A percentile compares a stretch with the other conserved stretches of the same genome.
These are phyloP conservation scores for Oconnorella tubifera DNA, from an alignment of 2,888 invertebrate genomes.

Conservation along the genomic window DNA sequence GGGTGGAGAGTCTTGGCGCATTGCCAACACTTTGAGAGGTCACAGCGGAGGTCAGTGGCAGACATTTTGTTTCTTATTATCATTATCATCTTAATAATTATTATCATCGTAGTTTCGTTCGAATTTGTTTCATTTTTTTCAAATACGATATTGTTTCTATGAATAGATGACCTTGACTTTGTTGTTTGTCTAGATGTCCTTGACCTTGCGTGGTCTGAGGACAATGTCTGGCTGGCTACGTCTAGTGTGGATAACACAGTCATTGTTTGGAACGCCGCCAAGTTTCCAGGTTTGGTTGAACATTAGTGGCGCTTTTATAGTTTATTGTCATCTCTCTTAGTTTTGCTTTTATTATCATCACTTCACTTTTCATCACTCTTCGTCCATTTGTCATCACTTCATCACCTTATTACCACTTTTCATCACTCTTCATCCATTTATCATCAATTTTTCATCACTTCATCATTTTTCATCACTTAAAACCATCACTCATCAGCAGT, in stretches of 20 bases:
- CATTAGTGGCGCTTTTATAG: no score
- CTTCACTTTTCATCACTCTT: neutral
- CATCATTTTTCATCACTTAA: neutral
- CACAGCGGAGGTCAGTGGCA: slow-evolving; percentile 67
- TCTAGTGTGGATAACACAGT: slow-evolving; percentile 95
- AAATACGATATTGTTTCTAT: no score
- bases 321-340: neutral
- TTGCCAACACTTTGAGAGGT: slow-evolving; percentile 78
- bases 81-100: slow-evolving; percentile 1
- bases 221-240: slow-evolving; percentile 89
- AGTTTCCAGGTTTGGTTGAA: slow-evolving; percentile 67
- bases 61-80: slow-evolving; percentile 4
- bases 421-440: neutral
- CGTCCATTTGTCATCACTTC: neutral
- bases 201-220: slow-evolving; percentile 92
- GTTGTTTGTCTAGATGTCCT: slow-evolving; percentile 72
- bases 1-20: slow-evolving; percentile 94
- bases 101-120: neutral
- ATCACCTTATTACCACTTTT: neutral
- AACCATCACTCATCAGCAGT: neutral
- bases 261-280: slow-evolving; percentile 93
- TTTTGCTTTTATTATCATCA: neutral
- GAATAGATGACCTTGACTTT: no score
- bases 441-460: neutral
- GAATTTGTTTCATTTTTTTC: slow-evolving; percentile 9